phyloP scores from a whole-genome alignment of 2,113 vertebrate species.

The Hippocampus mohnikei region DNA sequence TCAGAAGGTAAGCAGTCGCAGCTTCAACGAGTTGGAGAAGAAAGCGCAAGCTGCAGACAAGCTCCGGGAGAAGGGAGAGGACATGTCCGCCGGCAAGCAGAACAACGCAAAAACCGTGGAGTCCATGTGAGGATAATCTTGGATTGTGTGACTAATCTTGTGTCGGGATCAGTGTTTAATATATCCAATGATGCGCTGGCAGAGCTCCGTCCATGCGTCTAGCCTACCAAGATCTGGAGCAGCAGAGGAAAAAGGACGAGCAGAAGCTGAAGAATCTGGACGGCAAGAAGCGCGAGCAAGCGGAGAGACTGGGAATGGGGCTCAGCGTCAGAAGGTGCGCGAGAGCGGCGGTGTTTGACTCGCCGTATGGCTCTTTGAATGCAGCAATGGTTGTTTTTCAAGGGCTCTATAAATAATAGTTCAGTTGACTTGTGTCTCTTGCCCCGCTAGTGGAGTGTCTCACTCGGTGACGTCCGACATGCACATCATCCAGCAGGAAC shows the following conservation, averaged over 20 bases:
- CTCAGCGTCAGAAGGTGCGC: slow-evolving; percentile 71
- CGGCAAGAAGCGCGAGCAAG: slow-evolving; percentile 80
- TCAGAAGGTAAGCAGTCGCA: slow-evolving; percentile 85
- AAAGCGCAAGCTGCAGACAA: slow-evolving; percentile 88
- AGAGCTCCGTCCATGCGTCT: slow-evolving; percentile 81
- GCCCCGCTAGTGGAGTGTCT: slow-evolving; percentile 81
- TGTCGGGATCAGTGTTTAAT: neutral
- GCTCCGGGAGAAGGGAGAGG: slow-evolving; percentile 69
- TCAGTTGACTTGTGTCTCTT: neutral
- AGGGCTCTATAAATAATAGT: too few species aligned
- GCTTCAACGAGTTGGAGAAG: slow-evolving; percentile 86
- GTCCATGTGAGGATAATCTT: slow-evolving; percentile 69
- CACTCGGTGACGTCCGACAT: slow-evolving; percentile 89
- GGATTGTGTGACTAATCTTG: neutral
- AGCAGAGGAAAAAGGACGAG: slow-evolving; percentile 79
- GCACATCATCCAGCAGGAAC: slow-evolving; percentile 93
- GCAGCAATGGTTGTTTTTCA: neutral
- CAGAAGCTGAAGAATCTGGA: slow-evolving; percentile 70
- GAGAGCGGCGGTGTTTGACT: too few species aligned
- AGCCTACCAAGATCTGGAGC: slow-evolving; percentile 85
- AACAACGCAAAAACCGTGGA: slow-evolving; percentile 63
- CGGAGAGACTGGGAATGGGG: slow-evolving; percentile 91
- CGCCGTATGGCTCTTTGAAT: too few species aligned
- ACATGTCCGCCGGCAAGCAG: slow-evolving; percentile 39
- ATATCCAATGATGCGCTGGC: neutral